Conservation (phyloP, 1,140 invertebrate species). For the Lasaia peninsularis region DNA sequence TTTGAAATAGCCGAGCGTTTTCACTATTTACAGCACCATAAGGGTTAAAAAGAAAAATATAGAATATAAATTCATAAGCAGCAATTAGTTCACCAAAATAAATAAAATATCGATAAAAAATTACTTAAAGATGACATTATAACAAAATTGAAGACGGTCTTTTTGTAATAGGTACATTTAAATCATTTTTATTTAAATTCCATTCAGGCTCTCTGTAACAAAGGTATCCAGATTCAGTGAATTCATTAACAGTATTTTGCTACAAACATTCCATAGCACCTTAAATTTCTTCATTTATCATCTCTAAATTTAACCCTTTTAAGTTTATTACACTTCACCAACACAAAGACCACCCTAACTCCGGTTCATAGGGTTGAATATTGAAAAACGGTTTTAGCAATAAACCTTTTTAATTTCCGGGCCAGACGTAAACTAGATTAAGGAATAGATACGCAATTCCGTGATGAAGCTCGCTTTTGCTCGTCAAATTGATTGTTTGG, state of each 20-base stretch:
- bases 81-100: too few relatives aligned
- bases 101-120: too few relatives aligned
- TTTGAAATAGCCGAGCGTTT: too few relatives aligned
- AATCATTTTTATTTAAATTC: too few relatives aligned
- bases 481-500: slow-evolving; percentile 15
- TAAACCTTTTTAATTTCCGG: slow-evolving; percentile 38
- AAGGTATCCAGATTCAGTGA: too few relatives aligned
- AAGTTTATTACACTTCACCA: neutral
- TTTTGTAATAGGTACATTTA: neutral
- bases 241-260: neutral
- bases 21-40: too few relatives aligned
- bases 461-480: slow-evolving; percentile 10
- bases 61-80: too few relatives aligned
- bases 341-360: neutral
- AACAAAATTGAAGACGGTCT: neutral
- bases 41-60: too few relatives aligned
- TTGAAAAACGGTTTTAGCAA: slow-evolving; percentile 14
- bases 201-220: too few relatives aligned
- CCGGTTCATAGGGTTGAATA: neutral
- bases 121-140: too few relatives aligned
- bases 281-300: slow-evolving; percentile 6
- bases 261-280: neutral
- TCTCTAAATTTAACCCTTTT: slow-evolving; percentile 8
- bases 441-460: slow-evolving; percentile 25
- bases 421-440: slow-evolving; percentile 32